phyloP scores from a whole-genome alignment of 2,888 invertebrate species.

The Sinopyrophorus schimmeli region DNA sequence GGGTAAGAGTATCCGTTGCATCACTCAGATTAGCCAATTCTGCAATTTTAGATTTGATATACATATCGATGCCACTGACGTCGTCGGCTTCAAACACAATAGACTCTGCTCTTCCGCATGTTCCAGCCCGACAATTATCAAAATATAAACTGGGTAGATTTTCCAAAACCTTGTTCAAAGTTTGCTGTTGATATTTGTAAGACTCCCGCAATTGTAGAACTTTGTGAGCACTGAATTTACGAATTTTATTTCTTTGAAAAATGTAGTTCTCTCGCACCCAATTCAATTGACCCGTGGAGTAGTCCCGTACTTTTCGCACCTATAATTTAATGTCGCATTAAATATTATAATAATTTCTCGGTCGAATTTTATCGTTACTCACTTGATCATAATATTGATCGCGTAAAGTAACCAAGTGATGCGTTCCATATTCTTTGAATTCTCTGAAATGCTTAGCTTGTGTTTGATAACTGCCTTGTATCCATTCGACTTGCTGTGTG shows the following conservation, averaged over 20 bases:
- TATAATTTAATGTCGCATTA: constrained; percentile 52
- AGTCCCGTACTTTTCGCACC: constrained; percentile 90
- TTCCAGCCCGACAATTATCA: constrained; percentile 89
- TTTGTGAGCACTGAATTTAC: constrained; percentile 94
- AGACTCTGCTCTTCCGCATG: constrained; percentile 77
- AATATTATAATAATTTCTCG: not conserved
- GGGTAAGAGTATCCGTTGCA: constrained; percentile 56
- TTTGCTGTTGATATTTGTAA: constrained; percentile 95
- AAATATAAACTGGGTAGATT: constrained; percentile 88
- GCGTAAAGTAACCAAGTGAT: constrained; percentile 79
- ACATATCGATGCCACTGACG: constrained; percentile 66
- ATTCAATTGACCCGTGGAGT: constrained; percentile 87
- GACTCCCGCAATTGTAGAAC: constrained; percentile 86
- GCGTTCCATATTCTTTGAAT: constrained; percentile 89
- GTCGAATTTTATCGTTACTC: not conserved
- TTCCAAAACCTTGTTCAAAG: constrained; percentile 90
- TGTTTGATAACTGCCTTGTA: constrained; percentile 86
- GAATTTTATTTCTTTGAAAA: constrained; percentile 90
- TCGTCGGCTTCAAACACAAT: constrained; percentile 70
- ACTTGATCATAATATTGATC: constrained; percentile 95
- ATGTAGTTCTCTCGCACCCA: constrained; percentile 96
- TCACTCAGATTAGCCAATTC: constrained; percentile 61
- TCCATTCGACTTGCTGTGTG: constrained; percentile 91
- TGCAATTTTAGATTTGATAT: constrained; percentile 69
- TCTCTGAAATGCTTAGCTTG: constrained; percentile 86